These are phyloP conservation scores for Stratiolaelaps scimitus DNA, from an alignment of 1,140 invertebrate genomes.

Conservation along the genomic window DNA sequence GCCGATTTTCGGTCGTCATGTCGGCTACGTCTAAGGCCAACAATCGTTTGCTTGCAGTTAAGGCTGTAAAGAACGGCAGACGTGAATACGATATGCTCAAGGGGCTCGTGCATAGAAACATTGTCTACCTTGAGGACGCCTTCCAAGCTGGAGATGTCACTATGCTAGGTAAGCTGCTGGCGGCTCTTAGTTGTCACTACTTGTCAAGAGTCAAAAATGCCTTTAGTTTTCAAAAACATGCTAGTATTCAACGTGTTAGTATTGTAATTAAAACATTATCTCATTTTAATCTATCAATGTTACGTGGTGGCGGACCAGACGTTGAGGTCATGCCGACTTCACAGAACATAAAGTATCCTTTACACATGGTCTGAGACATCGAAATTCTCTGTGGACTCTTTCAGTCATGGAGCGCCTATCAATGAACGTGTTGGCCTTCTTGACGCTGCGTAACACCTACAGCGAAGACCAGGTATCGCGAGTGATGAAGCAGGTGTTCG, in stretches of 20 bases:
- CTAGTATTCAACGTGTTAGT: too few relatives aligned
- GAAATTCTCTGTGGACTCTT: too few relatives aligned
- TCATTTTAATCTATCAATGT: too few relatives aligned
- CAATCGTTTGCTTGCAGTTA: slow-evolving; percentile 50
- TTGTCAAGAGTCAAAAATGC: too few relatives aligned
- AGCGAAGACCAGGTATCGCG: slow-evolving; percentile 74
- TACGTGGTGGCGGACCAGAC: too few relatives aligned
- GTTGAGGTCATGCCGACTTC: too few relatives aligned
- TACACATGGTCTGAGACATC: too few relatives aligned
- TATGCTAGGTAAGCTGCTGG: slow-evolving; percentile 32
- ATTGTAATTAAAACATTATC: too few relatives aligned
- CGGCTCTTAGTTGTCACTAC: too few relatives aligned
- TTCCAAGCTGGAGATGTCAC: slow-evolving; percentile 37
- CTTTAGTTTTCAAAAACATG: neutral
- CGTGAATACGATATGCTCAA: slow-evolving; percentile 66
- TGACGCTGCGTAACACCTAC: slow-evolving; percentile 72
- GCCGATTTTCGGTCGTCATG: slow-evolving; percentile 23
- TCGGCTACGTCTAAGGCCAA: slow-evolving; percentile 5
- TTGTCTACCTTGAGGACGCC: slow-evolving; percentile 54
- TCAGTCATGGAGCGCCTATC: slow-evolving; percentile 74
- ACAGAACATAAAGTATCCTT: too few relatives aligned
- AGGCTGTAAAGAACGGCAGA: slow-evolving; percentile 54
- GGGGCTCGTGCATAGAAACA: slow-evolving; percentile 65
- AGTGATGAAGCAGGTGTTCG: slow-evolving; percentile 66
- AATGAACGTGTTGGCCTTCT: slow-evolving; percentile 74